These are phyloP conservation scores for Phyllostomus discolor DNA, from an alignment of 2,113 vertebrate genomes.

Conservation along the genomic window DNA sequence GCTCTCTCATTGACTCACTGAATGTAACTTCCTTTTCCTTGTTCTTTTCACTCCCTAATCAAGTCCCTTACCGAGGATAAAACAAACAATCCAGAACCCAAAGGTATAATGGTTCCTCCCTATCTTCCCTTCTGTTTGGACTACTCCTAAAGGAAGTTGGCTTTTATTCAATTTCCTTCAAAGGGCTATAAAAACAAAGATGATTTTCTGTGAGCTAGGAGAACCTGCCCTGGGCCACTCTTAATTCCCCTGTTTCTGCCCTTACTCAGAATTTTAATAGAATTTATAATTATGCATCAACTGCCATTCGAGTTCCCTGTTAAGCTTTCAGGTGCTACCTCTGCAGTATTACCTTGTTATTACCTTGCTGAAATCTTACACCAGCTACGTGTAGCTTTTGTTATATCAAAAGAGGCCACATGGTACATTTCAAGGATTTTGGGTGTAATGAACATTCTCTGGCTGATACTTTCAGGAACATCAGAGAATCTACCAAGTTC, in stretches of 20 bases:
- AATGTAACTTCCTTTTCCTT: background rate
- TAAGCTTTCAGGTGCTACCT: background rate
- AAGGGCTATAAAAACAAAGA: slow-evolving; percentile 45
- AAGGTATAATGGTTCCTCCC: background rate
- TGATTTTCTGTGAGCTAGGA: background rate
- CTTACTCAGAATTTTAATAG: slow-evolving; percentile 37
- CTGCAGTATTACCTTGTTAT: background rate
- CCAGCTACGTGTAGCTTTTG: background rate
- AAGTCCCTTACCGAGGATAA: background rate
- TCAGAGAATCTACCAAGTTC: background rate
- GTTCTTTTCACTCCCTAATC: slow-evolving; percentile 18
- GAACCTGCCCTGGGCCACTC: background rate
- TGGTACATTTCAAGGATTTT: background rate
- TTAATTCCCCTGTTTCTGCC: background rate
- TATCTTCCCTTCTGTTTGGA: slow-evolving; percentile 38
- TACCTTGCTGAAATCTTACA: background rate
- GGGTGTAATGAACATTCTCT: background rate
- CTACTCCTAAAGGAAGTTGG: slow-evolving; percentile 59
- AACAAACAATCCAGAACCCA: slow-evolving; percentile 39
- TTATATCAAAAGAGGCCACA: background rate
- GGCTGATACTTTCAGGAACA: background rate
- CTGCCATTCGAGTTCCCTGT: background rate
- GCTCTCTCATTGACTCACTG: background rate
- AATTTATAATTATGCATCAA: background rate
- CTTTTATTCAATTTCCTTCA: slow-evolving; percentile 47